Base-by-base conservation (phyloP, 1,140 invertebrate genomes). In the Drosophila murphyi region DNA sequence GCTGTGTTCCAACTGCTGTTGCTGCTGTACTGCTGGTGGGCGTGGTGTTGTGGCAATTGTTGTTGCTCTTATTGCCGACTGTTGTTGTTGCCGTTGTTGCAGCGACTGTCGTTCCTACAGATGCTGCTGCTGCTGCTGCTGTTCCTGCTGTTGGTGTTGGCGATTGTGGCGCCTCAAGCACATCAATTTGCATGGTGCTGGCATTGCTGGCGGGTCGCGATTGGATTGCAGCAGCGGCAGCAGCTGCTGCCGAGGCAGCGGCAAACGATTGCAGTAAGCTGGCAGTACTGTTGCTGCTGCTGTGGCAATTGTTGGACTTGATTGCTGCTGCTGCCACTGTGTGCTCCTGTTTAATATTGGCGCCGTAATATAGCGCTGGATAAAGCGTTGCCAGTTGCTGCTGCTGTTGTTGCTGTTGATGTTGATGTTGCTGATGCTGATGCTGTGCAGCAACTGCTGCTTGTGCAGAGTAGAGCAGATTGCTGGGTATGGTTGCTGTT, bases 141-240 rank as follows among this genome's bases (percentile, higher is more conserved):
- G 45, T 6, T 43, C 35, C 10, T n/a, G 51, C 5, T 37, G 80
- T 31, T 1, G 64, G 60, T n/a, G 80, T 67, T 29, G 77, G 78
- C 2, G 80, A 78, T 31, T 78, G 83, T 2, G 88, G 88, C 2
- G 89, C 78, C 41, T 91, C 89, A 0, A 89, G 60, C 7, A 89
- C 80, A 75, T 89, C 85, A 37, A 88, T 88, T 50, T 88, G 85
- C 85, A 88, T 89, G 43, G 85, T 88, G 68, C 85, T 88, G 61
- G 80, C 85, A 43, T 78, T 88, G 70, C 80, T 90, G 10, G 83
- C 85, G 1, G 85, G 85, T 0, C 85, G 67, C 0, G 79, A 76
- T 5, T 74, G 73, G 2, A 56, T 34, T 12, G 60, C 68, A 4
- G 57, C 60, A 6, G 80, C 86, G 3, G 80, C 82, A 35, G 78